Base-by-base conservation (phyloP, 2,113 vertebrate species). In the Anas platyrhynchos region DNA sequence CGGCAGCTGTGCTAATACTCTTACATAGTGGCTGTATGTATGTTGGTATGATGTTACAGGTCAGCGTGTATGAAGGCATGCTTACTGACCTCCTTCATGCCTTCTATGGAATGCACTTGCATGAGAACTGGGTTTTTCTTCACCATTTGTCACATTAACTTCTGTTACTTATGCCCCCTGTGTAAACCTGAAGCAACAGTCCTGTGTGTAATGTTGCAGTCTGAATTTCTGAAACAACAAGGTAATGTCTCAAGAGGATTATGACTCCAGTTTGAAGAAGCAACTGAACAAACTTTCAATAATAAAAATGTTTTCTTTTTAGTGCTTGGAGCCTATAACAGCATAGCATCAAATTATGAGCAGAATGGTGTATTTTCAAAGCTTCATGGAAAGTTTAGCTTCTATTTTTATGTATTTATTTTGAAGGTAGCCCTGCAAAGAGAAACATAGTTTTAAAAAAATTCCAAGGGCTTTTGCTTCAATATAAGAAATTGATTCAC, bases 61-160 rank as follows among this genome's bases (percentile, higher is more conserved):
- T 63, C 73, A 62, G 44, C 2, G 22, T 90, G 61, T 66, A 5
- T 65, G 13, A 34, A 93, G 52, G 82, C 79, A 88, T 89, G 84
- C 78, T 79, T 89, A 62, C 31, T 80, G 50, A 93, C 31, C 32
- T 76, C 31, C 87, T 59, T 72, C 63, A 15, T 89, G 38, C 63
- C 72, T 91, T 88, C 88, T 74, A 13, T 62, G 79, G 46, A 82
- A 71, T 55, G 92, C 63, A 63, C 68, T 86, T 94, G 89, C 91
- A 91, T 63, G 78, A 75, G 44, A 76, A 81, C 36, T 80, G 41
- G 52, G 73, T 58, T 88, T 93, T 91, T 76, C 25, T 23, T 80
- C 15, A 52, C 67, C 16, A 26, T 95, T 89, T 91, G 58, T 58
- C 79, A 79, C 3, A 0, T 66, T 52, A 76, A 62, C 27, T 89